Evolutionary conservation across 2,797 vertebrate species (phyloP).

Genomic region (Telmatherina bonti): DNA sequence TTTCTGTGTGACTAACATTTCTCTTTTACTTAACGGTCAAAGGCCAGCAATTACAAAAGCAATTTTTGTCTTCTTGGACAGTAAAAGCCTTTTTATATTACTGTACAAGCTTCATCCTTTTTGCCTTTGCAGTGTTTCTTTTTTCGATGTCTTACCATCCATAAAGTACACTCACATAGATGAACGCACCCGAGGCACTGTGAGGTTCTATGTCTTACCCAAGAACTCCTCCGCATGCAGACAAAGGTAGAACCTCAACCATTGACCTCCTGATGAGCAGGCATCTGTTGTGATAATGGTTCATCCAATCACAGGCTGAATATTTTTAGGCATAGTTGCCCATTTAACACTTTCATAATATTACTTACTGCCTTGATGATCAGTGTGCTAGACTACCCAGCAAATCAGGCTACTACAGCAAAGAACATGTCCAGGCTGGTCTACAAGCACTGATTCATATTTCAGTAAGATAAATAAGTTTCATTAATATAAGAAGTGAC

Average conservation of each 20-base stretch:
- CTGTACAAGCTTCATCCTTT: not conserved
- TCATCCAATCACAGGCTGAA: not conserved
- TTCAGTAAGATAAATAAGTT: constrained; percentile 15
- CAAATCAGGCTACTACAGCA: not conserved
- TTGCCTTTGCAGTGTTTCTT: not conserved
- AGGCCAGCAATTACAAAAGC: not conserved
- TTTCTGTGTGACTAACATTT: not conserved
- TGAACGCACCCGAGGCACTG: not conserved
- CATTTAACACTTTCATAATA: not conserved
- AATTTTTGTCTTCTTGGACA: not conserved
- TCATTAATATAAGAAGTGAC: constrained; percentile 6
- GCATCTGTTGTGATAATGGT: not conserved
- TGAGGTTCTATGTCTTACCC: not conserved
- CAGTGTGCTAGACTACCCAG: not conserved
- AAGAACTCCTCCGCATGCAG: not conserved
- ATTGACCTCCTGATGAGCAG: not conserved
- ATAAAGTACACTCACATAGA: not conserved
- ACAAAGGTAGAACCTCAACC: not conserved
- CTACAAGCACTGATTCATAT: constrained; percentile 5
- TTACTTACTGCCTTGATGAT: not conserved
- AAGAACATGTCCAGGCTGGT: not conserved
- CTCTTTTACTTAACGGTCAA: not conserved
- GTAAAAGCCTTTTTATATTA: not conserved
- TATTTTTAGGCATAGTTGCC: not conserved
- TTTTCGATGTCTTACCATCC: not conserved